Base-by-base conservation (phyloP, 2,888 invertebrate genomes). In the Nebria salina region DNA sequence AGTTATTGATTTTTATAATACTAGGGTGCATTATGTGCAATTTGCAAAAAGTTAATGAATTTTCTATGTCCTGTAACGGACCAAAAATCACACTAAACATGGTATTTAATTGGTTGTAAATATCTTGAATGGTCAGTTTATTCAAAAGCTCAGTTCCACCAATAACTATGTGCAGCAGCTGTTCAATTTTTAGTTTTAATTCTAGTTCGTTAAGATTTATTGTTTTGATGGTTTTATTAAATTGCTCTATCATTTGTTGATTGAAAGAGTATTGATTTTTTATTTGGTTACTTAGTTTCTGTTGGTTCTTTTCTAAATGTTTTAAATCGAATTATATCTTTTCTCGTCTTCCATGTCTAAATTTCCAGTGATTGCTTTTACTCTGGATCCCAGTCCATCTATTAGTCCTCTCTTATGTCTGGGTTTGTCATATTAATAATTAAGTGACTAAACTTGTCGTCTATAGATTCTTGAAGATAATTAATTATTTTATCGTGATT, bases 101-200 rank as follows among this genome's bases (percentile, higher is more conserved):
- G 25, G 25, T 66, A 13, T 66, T 66, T 66, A 66, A 66, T 66
- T 66, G n/a, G 25, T 66, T 66, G 66, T 66, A 66, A 66, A 66
- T 20, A 66, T 66, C 66, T 13, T 66, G 15, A 20, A 66, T 66
- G 7, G 15, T n/a, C 25, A 66, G 66, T 66, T 66, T 66, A 66
- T 66, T 66, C 25, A 66, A 20, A 20, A 20, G 15, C 1, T n/a
- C 7, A 66, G 25, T 66, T 66, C 1, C 66, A 25, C 66, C 66
- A 66, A 66, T 66, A 20, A 66, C 66, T 20, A n/a, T 66, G 25
- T 66, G 66, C n/a, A 66, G 15, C 7, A 66, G 15, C 1, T 66
- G 66, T 66, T 66, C 66, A 25, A 66, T 66, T 66, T 66, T 66
- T 66, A 66, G 11, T 66, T 66, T 66, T 66, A 66, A 66, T 20